A percentile compares a stretch with the other conserved stretches of the same genome.
These are phyloP conservation scores for Xestia xanthographa DNA, from an alignment of 2,888 invertebrate genomes.

Conservation along the genomic window DNA sequence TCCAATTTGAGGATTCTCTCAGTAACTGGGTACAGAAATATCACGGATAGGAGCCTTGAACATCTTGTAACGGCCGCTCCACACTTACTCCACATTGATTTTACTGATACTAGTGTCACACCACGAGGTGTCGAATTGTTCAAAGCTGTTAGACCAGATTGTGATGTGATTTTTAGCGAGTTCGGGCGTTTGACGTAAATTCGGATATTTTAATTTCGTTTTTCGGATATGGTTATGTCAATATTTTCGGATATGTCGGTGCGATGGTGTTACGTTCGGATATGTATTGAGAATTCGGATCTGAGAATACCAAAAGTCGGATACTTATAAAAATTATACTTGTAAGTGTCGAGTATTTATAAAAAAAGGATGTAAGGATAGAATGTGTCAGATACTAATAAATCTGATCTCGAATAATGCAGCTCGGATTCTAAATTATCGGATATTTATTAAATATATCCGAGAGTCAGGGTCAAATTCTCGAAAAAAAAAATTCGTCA, in stretches of 20 bases:
- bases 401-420: conserved; percentile 4
- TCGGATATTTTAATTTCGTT: not conserved
- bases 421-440: conserved; percentile 29
- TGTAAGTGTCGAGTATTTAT: conserved; percentile 12
- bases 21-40: conserved; percentile 90
- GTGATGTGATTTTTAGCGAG: conserved; percentile 81
- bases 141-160: conserved; percentile 90
- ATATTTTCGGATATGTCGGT: not conserved
- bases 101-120: conserved; percentile 92
- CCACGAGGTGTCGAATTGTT: conserved; percentile 91
- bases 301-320: not conserved
- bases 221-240: not conserved
- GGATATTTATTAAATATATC: conserved; percentile 37
- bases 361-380: not conserved
- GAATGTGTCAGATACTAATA: conserved; percentile 3
- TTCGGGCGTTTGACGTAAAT: conserved; percentile 44
- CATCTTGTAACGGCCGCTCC: conserved; percentile 92
- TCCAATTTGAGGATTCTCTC: conserved; percentile 88
- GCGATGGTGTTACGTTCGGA: not conserved
- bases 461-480: conserved; percentile 31
- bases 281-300: conserved; percentile 10
- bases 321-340: conserved; percentile 3
- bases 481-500: not conserved
- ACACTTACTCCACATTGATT: conserved; percentile 90
- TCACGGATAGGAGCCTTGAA: conserved; percentile 91